Evolutionary conservation across 2,888 invertebrate species (phyloP).

Genomic region (Selenia dentaria): DNA sequence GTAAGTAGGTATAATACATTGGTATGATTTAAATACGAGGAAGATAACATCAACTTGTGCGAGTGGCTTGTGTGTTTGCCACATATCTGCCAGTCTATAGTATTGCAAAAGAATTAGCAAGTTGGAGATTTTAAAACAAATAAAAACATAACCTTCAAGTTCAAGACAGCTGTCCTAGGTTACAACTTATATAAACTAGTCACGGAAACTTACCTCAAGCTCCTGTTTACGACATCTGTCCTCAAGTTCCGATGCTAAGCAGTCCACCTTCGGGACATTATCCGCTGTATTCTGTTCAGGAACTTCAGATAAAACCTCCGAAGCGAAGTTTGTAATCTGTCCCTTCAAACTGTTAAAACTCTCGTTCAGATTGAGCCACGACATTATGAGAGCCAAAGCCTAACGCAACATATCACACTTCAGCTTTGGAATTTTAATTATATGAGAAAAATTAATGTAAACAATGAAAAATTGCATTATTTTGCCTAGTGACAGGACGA

Average conservation of each 20-base stretch:
- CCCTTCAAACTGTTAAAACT: constrained; percentile 91
- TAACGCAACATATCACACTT: constrained; percentile 62
- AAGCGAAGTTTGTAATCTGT: constrained; percentile 94
- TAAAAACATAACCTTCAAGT: constrained; percentile 76
- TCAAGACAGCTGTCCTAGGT: constrained; percentile 57
- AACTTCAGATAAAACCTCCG: constrained; percentile 93
- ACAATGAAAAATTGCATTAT: constrained; percentile 77
- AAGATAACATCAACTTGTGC: no score
- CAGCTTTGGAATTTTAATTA: constrained; percentile 45
- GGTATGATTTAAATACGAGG: no score
- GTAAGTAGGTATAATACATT: no score
- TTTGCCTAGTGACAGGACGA: constrained; percentile 70
- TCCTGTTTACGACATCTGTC: constrained; percentile 84
- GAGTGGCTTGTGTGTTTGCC: no score
- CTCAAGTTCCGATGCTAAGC: constrained; percentile 78
- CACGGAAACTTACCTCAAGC: constrained; percentile 81
- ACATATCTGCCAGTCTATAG: no score
- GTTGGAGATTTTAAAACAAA: no score
- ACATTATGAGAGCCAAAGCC: constrained; percentile 72
- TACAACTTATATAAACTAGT: constrained; percentile 21
- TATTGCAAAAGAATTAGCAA: no score
- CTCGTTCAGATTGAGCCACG: constrained; percentile 88
- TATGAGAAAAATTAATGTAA: constrained; percentile 54
- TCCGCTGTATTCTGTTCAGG: constrained; percentile 76
- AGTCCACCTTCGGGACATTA: constrained; percentile 41